A percentile compares a stretch with the other conserved stretches of the same genome.
phyloP scores from a whole-genome alignment of 1,140 invertebrate genomes.

The Daktulosphaira vitifoliae region DNA sequence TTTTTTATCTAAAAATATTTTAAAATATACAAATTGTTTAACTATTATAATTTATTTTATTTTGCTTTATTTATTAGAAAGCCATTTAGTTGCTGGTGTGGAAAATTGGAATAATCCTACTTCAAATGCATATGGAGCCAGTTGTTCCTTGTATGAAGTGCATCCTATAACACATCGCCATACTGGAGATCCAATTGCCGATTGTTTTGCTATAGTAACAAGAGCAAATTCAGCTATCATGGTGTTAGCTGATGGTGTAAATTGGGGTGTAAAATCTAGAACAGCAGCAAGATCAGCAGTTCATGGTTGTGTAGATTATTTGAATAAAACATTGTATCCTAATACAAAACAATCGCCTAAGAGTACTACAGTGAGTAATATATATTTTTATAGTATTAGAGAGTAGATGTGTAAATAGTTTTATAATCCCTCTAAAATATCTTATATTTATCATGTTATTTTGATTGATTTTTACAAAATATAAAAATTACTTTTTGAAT shows the following conservation, averaged over 20 bases:
- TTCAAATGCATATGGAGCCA: constrained; percentile 56
- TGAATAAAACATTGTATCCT: constrained; percentile 67
- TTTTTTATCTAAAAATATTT: not conserved
- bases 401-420: too few relatives aligned
- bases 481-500: too few relatives aligned
- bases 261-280: constrained; percentile 84
- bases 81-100: constrained; percentile 48
- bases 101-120: constrained; percentile 58
- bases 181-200: constrained; percentile 82
- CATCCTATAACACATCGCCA: constrained; percentile 65
- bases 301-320: constrained; percentile 75
- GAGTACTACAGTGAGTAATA: constrained; percentile 38
- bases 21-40: not conserved
- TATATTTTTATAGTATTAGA: not conserved
- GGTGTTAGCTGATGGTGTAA: constrained; percentile 83
- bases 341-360: constrained; percentile 39
- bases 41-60: too few relatives aligned
- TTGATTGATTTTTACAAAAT: too few relatives aligned
- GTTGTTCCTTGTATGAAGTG: constrained; percentile 40
- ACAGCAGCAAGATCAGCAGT: constrained; percentile 81
- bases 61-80: not conserved
- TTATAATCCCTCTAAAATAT: too few relatives aligned
- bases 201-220: constrained; percentile 77
- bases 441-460: too few relatives aligned
- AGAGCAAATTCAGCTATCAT: constrained; percentile 70